phyloP scores from a whole-genome alignment of 2,797 vertebrate species.

The Platyrinchus mystaceus region DNA sequence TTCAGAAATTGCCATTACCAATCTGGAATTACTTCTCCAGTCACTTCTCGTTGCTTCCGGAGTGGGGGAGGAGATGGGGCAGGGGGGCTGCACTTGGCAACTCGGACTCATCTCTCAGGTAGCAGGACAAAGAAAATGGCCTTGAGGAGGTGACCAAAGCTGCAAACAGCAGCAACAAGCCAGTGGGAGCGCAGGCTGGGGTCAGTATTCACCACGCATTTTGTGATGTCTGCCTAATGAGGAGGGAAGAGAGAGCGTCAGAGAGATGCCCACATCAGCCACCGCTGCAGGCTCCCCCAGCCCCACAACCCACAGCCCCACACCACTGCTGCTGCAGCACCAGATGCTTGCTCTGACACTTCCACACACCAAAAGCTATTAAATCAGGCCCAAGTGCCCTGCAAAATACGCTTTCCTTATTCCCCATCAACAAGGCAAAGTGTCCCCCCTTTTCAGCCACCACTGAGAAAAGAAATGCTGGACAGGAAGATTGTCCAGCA shows the following conservation, averaged over 20 bases:
- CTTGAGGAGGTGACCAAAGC: conserved; percentile 91
- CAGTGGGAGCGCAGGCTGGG: conserved; percentile 89
- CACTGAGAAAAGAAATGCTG: neutral
- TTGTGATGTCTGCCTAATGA: conserved; percentile 85
- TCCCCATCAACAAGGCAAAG: neutral
- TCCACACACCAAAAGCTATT: neutral
- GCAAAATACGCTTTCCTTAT: neutral
- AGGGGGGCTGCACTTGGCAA: neutral
- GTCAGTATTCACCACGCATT: conserved; percentile 91
- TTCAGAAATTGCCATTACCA: neutral
- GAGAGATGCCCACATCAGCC: neutral
- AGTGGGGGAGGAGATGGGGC: conserved; percentile 20
- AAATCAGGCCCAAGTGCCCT: neutral
- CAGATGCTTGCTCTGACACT: neutral
- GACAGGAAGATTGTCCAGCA: neutral
- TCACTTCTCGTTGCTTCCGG: neutral
- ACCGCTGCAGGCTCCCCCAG: accelerated
- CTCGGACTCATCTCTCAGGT: conserved; percentile 86
- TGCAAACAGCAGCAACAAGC: conserved; percentile 84
- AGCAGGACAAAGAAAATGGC: conserved; percentile 87
- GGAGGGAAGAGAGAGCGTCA: neutral
- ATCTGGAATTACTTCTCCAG: neutral
- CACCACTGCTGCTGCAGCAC: neutral
- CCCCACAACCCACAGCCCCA: accelerated
- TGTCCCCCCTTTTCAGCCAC: neutral